Conservation (phyloP, 92 coral and sea anemone genomes). For the Epizoanthus scotinus region DNA sequence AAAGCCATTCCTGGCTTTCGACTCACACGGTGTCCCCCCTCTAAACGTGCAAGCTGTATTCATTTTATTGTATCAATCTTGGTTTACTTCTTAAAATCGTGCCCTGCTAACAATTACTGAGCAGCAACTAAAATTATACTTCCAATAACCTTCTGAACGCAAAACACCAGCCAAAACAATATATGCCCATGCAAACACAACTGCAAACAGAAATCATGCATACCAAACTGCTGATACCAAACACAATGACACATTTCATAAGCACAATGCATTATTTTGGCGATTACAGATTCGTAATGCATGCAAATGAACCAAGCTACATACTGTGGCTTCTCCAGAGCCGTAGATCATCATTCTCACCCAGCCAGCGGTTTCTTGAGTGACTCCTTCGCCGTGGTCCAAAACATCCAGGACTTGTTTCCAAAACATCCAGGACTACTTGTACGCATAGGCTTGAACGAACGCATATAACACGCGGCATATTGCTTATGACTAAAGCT, state of each 20-base stretch:
- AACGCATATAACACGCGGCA: background rate
- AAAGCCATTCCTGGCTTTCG: too few species aligned
- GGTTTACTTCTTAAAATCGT: too few species aligned
- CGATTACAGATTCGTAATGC: background rate
- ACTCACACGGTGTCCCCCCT: too few species aligned
- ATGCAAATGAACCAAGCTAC: conserved; percentile 18
- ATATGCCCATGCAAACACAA: background rate
- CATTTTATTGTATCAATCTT: too few species aligned
- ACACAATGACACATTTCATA: background rate
- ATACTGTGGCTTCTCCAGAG: conserved; percentile 37
- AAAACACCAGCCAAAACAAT: conserved; percentile 14
- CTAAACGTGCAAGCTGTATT: too few species aligned
- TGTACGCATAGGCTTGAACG: background rate
- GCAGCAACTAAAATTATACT: background rate
- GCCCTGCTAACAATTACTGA: too few species aligned
- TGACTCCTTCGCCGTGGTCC: background rate
- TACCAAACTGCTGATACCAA: background rate
- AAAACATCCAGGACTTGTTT: background rate
- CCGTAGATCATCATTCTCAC: conserved; percentile 1
- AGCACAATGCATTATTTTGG: background rate
- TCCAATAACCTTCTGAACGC: background rate
- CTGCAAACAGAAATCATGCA: background rate
- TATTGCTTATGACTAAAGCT: background rate
- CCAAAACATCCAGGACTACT: background rate
- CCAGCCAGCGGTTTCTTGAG: conserved; percentile 28